Evolutionary conservation across 2,797 vertebrate genomes (phyloP).

Genomic region (Enteromius radiatus): DNA sequence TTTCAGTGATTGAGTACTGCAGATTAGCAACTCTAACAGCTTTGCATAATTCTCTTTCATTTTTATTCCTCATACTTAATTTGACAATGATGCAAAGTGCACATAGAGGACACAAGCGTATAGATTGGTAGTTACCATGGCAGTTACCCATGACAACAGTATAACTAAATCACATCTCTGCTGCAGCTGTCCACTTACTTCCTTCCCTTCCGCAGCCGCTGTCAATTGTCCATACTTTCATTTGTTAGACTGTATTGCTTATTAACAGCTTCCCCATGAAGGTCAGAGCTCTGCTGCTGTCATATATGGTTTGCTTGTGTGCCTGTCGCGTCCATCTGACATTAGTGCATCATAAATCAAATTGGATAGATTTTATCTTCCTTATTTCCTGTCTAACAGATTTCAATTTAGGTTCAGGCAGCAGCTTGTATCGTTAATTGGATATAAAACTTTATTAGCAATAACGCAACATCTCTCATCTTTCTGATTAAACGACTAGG

Average conservation of each 20-base stretch:
- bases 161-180: conserved; percentile 39
- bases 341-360: conserved; percentile 44
- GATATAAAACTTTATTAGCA: conserved; percentile 39
- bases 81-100: conserved; percentile 11
- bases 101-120: neutral
- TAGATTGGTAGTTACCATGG: conserved; percentile 15
- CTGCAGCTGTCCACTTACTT: conserved; percentile 40
- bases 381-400: conserved; percentile 51
- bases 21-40: conserved; percentile 4
- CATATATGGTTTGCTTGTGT: conserved; percentile 28
- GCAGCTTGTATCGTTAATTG: conserved; percentile 48
- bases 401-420: conserved; percentile 47
- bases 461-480: conserved; percentile 24
- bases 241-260: conserved; percentile 42
- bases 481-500: conserved; percentile 48
- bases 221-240: conserved; percentile 13
- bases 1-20: neutral
- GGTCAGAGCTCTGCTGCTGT: conserved; percentile 40
- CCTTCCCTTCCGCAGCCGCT: conserved; percentile 7
- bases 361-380: conserved; percentile 47
- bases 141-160: conserved; percentile 12
- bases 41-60: conserved; percentile 8
- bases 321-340: conserved; percentile 32
- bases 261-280: conserved; percentile 51
- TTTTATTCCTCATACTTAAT: neutral